phyloP scores from a whole-genome alignment of 2,888 invertebrate species.

The Ditula angustiorana region DNA sequence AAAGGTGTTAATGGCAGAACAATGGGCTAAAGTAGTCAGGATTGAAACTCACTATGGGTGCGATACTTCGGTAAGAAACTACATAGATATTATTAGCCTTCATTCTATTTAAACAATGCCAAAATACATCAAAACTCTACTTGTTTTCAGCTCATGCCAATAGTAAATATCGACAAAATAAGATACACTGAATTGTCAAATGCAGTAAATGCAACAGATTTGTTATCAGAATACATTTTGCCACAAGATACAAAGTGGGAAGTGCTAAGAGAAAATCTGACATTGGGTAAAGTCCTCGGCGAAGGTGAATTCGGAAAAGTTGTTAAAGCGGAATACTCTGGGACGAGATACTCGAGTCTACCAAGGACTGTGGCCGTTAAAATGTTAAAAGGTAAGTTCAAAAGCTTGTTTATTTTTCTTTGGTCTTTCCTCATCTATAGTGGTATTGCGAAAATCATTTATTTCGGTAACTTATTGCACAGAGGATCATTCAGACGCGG shows the following conservation, averaged over 20 bases:
- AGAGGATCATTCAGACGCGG: slow-evolving; percentile 98
- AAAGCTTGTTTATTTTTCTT: neutral
- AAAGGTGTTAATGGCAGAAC: neutral
- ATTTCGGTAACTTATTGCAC: too few species aligned
- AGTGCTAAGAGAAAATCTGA: slow-evolving; percentile 91
- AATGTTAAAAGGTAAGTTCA: slow-evolving; percentile 94
- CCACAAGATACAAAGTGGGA: slow-evolving; percentile 98
- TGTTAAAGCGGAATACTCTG: slow-evolving; percentile 92
- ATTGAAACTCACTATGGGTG: neutral
- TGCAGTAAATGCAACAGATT: neutral
- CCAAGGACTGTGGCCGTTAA: slow-evolving; percentile 97
- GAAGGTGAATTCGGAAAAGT: slow-evolving; percentile 99
- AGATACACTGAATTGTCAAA: neutral
- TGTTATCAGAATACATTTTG: neutral
- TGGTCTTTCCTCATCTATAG: too few species aligned
- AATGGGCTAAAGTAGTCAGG: neutral
- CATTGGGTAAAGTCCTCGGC: slow-evolving; percentile 93
- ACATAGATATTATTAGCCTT: too few species aligned
- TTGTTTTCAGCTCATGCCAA: neutral
- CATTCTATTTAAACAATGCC: too few species aligned
- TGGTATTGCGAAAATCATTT: too few species aligned
- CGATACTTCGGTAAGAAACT: neutral
- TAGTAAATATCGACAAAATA: neutral
- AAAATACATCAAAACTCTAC: neutral
- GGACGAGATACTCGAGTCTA: slow-evolving; percentile 76